Evolutionary conservation across 2,888 invertebrate genomes (phyloP).

Genomic region (Deroplatys truncata): DNA sequence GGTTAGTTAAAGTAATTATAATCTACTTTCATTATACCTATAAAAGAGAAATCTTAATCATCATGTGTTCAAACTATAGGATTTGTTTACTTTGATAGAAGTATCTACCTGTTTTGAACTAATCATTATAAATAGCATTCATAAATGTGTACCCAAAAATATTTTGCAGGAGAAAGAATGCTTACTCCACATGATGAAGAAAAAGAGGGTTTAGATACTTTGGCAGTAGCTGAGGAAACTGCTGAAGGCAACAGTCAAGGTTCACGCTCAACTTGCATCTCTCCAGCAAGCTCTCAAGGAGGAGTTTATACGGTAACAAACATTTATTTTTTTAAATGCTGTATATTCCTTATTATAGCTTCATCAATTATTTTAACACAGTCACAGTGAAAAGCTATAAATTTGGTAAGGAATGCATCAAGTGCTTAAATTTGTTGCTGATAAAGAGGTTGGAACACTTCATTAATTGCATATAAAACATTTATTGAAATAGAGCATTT

Average conservation of each 20-base stretch:
- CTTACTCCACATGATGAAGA: slow-evolving; percentile 54
- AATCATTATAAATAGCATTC: neutral
- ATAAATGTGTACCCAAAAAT: neutral
- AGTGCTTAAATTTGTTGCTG: too few relatives aligned
- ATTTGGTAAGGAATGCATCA: too few relatives aligned
- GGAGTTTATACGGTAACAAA: slow-evolving; percentile 78
- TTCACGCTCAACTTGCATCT: slow-evolving; percentile 65
- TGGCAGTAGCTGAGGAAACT: slow-evolving; percentile 40
- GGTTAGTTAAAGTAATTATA: slow-evolving; percentile 20
- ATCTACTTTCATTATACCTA: too few relatives aligned
- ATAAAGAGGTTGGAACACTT: too few relatives aligned
- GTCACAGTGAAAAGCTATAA: neutral
- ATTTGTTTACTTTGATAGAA: neutral
- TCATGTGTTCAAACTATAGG: neutral
- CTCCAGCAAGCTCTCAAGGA: slow-evolving; percentile 87
- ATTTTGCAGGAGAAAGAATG: slow-evolving; percentile 45
- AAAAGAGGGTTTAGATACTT: slow-evolving; percentile 54
- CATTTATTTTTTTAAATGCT: slow-evolving; percentile 3
- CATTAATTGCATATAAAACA: too few relatives aligned
- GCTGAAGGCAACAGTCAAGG: slow-evolving; percentile 45
- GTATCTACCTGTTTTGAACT: neutral
- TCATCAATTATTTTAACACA: neutral
- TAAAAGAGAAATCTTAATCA: neutral
- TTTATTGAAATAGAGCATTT: too few relatives aligned
- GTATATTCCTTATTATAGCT: neutral